A percentile compares a stretch with the other conserved stretches of the same genome.
Conservation (phyloP, 2,888 invertebrate species). For the Sympetrum striolatum region DNA sequence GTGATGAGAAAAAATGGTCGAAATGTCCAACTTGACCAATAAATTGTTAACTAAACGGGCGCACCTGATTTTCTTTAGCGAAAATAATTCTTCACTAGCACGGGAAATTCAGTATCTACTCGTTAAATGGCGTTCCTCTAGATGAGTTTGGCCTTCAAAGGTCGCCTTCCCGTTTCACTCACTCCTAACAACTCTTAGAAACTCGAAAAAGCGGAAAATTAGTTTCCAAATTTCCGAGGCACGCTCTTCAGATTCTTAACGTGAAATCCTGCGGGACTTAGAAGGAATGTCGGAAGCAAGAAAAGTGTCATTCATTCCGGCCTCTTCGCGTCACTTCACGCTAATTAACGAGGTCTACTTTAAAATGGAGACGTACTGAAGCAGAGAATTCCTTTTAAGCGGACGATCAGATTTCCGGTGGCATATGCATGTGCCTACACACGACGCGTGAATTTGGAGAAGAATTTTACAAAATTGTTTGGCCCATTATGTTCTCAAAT, state of each 20-base stretch:
- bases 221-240: background rate
- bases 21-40: no score
- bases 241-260: background rate
- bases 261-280: background rate
- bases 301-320: background rate
- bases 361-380: background rate
- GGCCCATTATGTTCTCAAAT: background rate
- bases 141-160: background rate
- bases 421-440: background rate
- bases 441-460: background rate
- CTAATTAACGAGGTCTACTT: background rate
- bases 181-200: background rate
- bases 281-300: background rate
- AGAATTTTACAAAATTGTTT: background rate
- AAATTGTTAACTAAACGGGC: background rate
- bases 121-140: background rate
- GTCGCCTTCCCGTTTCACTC: background rate
- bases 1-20: no score
- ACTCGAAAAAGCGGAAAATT: background rate
- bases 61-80: background rate
- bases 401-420: background rate
- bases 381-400: background rate
- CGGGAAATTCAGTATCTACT: background rate
- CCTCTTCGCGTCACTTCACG: background rate
- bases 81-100: background rate